Evolutionary conservation across 1,140 invertebrate species (phyloP), one percentile per base, ranked within the genome.

Genomic region (Oryzaephilus surinamensis): DNA sequence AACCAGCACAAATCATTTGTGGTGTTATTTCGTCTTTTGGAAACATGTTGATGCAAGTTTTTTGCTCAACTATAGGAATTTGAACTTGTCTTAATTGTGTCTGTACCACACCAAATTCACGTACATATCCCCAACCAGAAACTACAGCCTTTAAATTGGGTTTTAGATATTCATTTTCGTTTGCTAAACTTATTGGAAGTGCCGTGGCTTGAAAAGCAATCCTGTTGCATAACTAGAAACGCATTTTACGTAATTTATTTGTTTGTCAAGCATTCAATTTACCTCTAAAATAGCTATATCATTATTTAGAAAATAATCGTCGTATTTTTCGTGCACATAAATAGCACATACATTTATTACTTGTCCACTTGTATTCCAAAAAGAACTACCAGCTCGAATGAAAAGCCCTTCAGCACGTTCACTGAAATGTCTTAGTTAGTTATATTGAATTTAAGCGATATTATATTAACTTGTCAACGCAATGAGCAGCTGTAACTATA

Each of bases 1-100:
- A 60, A 0, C 63, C 65, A 7, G 64, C 66, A 34, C 66, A 68
- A 3, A 66, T 37, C 39, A 65, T 64, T 32, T 34, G 33, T 12
- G 42, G 28, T 8, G 35, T 36, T 8, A 46, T 14, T 8, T 12
- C 10, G 13, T 20, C 30, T 2, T 5, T n/a, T n/a, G n/a, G n/a
- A 14, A 27, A 26, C 5, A 36, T 15, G 8, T 10, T 2, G 2
- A 4, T 13, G 16, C 24, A 38, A 4, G 11, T 1, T 19, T 29
- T n/a, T 17, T 13, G 13, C 6, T 19, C 12, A 19, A 38, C 14
- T 4, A 27, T 29, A 11, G 27, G 36, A 16, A 29, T n/a, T 11
- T 38, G 12, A 19, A 30, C 27, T 29, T 30, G 6, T 38, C 29
- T 24, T 2, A 38, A 16, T 24, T 36, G 23, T 10, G 28, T 7